Base-by-base conservation (phyloP, 2,888 invertebrate genomes). In the Callyntrura sp. region DNA sequence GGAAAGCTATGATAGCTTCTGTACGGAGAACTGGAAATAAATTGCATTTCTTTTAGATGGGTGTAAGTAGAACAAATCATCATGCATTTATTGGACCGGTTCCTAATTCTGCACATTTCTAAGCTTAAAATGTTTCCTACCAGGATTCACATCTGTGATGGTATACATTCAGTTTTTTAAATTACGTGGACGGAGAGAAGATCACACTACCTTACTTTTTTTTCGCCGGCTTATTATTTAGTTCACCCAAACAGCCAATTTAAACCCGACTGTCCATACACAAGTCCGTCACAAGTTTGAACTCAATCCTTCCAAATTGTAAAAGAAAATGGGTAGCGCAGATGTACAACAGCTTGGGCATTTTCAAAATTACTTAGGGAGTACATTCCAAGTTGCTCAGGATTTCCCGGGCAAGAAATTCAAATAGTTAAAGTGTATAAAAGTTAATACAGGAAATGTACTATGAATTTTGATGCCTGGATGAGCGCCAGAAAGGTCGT, bases 91-190 rank as follows among this genome's bases (percentile, higher is more conserved):
- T 88, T 88, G 88, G 88, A 88, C 73, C 76, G 43, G 14, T 51
- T 88, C 88, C 88, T 88, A 88, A 88, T 88, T 60, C 51, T 23
- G 35, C 55, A 45, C 68, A 82, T 88, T 88, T 82, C 81, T 73
- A 82, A 28, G 81, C 79, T 28, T 43, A 87, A 70, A 81, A 81
- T 51, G 86, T 55, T 45, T 55, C 70, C 14, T n/a, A 73, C 25
- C 28, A 83, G 20, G 45, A 60, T 76, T 20, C 78, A 73, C 88
- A 88, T 82, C 82, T 88, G 88, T 76, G 88, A 83, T 83, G 73
- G 83, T 65, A 65, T n/a, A 62, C 5, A 60, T 45, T 57, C 81
- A 60, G 82, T 81, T 87, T 57, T 73, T n/a, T 57, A 83, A 88
- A 88, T 83, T 83, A 65, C 60, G 60, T 73, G 81, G 0, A 87